Base-by-base conservation (phyloP, 2,888 invertebrate species). In the Lasioglossum marginatum region DNA sequence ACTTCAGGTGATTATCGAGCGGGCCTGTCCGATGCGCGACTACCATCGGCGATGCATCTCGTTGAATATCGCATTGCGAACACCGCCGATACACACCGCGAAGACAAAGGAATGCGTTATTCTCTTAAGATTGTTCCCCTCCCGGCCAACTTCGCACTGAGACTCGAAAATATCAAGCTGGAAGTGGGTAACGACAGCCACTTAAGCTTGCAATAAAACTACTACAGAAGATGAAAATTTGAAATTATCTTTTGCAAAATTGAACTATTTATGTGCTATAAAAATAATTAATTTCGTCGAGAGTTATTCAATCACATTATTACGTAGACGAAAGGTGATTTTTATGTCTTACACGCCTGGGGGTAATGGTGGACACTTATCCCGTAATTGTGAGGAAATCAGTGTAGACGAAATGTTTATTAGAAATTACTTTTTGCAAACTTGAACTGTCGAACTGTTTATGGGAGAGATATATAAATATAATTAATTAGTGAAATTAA, bases 1-100 rank as follows among this genome's bases (percentile, higher is more conserved):
- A 66, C 75, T 63, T 31, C n/a, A n/a, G 43, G n/a, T 77, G 84
- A 85, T 86, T 82, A 85, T 87, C 82, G 74, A 82, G 40, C 79
- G 71, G 71, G 27, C 19, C 16, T 31, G 68, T 40, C 27, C 79
- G 70, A 82, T 74, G 45, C n/a, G 66, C 77, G n/a, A 34, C 76
- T 19, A 31, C 27, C 57, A 27, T 73, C 73, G 52, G 45, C 68
- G 23, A 43, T 23, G 45, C n/a, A 52, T 71, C 68, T 63, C n/a
- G 16, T 68, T 37, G 68, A 68, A 68, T 37, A 68, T 68, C 68
- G 68, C 63, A 63, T 63, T 52, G 52, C 52, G 23, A 52, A 4
- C 52, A 63, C 2, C 23, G 23, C n/a, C 40, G 72, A 77, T 57
- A 71, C 48, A 40, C 31, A 66, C 66, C 45, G 48, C 63, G 31